Base-by-base conservation (phyloP, 1,140 invertebrate species). In the Drosophila trapezifrons region DNA sequence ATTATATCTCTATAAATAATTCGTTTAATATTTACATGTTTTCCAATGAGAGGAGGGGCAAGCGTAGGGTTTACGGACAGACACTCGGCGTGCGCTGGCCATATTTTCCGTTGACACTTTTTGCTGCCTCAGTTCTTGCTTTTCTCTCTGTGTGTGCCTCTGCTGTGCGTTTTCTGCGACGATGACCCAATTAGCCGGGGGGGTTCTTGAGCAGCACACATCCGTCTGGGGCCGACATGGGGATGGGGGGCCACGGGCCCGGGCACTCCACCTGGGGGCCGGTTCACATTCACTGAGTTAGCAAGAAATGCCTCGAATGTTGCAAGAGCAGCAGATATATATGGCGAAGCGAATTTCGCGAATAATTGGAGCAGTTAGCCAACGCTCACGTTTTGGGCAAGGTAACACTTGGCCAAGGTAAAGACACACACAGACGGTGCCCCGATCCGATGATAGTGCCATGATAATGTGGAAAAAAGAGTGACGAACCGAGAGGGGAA, bases 321-420 rank as follows among this genome's bases (percentile, higher is more conserved):
- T 83, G 84, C 84, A 87, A 89, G 73, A 43, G 45, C 65, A 85
- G 62, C 80, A 49, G 37, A 69, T 45, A 69, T 43, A 66, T 29
- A 51, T 49, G 46, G 40, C 69, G 49, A 58, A 75, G 59, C 47
- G 59, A 66, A 73, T 79, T 73, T 79, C 47, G 63, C 67, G 64
- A 79, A 87, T 87, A 87, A 87, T 84, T 87, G 84, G 84, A 89
- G 73, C 84, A 87, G 57, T 80, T 78, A 59, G 79, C 77, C 40
- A 72, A 60, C 54, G 59, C 60, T 77, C 77, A 80, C 77, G 81
- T 85, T 85, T 63, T 54, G 35, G 60, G 56, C 78, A 80, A 80
- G 78, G 78, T 76, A 80, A 76, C 78, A 66, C 60, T 73, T 74
- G 64, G 59, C 65, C 69, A 78, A 76, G 75, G 63, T 70, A 40